Evolutionary conservation across 2,888 invertebrate species (phyloP), one percentile per base, ranked within the genome.

Genomic region (Cosmia trapezina): DNA sequence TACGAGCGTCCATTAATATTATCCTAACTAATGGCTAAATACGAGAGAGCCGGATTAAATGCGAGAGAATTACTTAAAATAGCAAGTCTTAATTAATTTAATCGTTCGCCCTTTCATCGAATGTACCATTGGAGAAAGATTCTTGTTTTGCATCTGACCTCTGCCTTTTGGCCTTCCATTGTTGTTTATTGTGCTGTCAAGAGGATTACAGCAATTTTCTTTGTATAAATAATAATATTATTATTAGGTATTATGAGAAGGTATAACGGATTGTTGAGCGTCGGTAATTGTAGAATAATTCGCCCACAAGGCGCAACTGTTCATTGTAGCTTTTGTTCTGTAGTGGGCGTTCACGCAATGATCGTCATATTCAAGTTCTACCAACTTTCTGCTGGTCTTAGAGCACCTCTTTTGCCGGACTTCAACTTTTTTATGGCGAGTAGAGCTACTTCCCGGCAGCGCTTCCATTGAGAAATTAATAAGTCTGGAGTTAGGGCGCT

Each of bases 31-130:
- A 75, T 64, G 17, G 54, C n/a, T 61, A 75, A 80, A 74, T 49
- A 47, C 73, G 80, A 80, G 54, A 80, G 51, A 41, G 14, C 63
- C 56, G 76, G 76, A 80, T 76, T 80, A 80, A 78, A 68, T 61
- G 53, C 33, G 47, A 54, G 72, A 37, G 70, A 70, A 75, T 60
- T 60, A 64, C 49, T 80, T 77, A 45, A 75, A 80, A 69, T 61
- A 69, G 47, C 68, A 69, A 53, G 76, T 64, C 51, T 64, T 45
- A 59, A 66, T 78, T 78, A 59, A 73, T 71, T 65, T 53, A 79
- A 78, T 78, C 37, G 65, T 28, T 71, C 47, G 61, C 47, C 45
- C 54, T 45, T 79, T 73, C 73, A 65, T 33, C 51, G 56, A 66
- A 73, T 66, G 51, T 66, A 73, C 33, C 28, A 47, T 17, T 56